Evolutionary conservation across 2,113 vertebrate species (phyloP).

Genomic region (Dendropsophus ebraccatus): DNA sequence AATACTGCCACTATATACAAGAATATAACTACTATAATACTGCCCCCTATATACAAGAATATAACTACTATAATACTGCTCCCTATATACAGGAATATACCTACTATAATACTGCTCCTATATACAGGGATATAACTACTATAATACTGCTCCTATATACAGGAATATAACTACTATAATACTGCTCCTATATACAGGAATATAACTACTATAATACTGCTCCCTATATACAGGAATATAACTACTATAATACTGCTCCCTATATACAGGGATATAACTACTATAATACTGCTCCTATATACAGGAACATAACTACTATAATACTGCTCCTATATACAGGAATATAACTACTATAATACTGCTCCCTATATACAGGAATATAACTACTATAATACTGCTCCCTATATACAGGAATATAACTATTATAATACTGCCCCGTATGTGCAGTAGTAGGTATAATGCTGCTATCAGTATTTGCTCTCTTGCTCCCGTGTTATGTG

Average conservation of each 20-base stretch:
- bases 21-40: slow-evolving; percentile 14
- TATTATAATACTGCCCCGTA: not conserved
- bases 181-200: too few species aligned
- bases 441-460: not conserved
- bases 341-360: slow-evolving; percentile 19
- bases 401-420: not conserved
- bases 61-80: slow-evolving; percentile 10
- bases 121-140: too few species aligned
- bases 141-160: too few species aligned
- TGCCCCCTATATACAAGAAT: not conserved
- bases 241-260: not conserved
- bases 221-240: too few species aligned
- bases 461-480: not conserved
- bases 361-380: slow-evolving; percentile 3
- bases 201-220: too few species aligned
- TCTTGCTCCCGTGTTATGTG: not conserved
- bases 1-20: not conserved
- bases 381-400: slow-evolving; percentile 6
- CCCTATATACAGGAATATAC: not conserved
- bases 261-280: slow-evolving; percentile 21
- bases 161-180: too few species aligned
- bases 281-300: slow-evolving; percentile 1
- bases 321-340: not conserved
- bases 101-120: too few species aligned
- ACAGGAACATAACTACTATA: slow-evolving; percentile 18